These are phyloP conservation scores for Montipora capitata DNA, from an alignment of 92 coral and sea anemone species.

Conservation along the genomic window DNA sequence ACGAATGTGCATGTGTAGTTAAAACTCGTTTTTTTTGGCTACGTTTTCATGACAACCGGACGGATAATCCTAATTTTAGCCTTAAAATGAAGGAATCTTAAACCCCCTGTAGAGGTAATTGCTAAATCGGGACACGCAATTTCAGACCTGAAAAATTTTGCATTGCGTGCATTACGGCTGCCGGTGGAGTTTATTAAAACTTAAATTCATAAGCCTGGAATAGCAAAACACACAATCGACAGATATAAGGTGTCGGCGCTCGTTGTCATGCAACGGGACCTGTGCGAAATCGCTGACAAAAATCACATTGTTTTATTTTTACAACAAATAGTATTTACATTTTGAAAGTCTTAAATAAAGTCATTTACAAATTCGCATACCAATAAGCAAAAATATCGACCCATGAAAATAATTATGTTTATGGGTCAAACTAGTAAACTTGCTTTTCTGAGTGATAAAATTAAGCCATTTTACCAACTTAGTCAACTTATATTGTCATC, in stretches of 20 bases:
- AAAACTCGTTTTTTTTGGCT: too few species aligned
- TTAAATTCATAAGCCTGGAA: slow-evolving; percentile 18
- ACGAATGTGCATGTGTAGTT: too few species aligned
- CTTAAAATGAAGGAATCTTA: too few species aligned
- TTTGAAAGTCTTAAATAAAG: slow-evolving; percentile 16
- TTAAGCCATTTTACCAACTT: too few species aligned
- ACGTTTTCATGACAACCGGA: too few species aligned
- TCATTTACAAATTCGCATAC: slow-evolving; percentile 36
- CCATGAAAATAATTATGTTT: neutral
- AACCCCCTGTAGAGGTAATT: too few species aligned
- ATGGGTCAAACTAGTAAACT: neutral
- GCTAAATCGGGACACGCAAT: neutral
- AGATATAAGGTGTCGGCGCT: neutral
- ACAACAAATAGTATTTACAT: slow-evolving; percentile 27
- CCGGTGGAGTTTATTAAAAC: slow-evolving; percentile 18
- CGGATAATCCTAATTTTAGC: too few species aligned
- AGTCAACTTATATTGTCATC: neutral
- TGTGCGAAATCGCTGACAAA: slow-evolving; percentile 5
- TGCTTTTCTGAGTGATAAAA: neutral
- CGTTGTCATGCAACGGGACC: too few species aligned
- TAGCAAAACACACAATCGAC: slow-evolving; percentile 32
- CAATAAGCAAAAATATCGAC: neutral
- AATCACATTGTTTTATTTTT: slow-evolving; percentile 40
- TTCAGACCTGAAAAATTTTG: neutral
- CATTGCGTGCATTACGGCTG: slow-evolving; percentile 24